Evolutionary conservation across 2,113 vertebrate species (phyloP).

Genomic region (Chloropsis hardwickii): DNA sequence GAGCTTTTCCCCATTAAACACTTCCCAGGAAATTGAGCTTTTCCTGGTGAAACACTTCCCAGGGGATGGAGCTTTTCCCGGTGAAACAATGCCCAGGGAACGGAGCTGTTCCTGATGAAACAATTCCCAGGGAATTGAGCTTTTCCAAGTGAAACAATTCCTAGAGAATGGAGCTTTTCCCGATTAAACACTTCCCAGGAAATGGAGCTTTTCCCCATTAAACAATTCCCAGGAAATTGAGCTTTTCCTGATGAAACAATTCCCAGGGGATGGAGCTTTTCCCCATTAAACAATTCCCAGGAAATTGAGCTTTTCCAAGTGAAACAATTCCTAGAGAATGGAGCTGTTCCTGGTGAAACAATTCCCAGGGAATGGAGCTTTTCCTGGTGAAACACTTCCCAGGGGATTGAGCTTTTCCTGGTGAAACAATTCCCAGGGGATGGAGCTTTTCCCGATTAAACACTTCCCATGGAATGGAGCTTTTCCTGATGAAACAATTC

Average conservation of each 20-base stretch:
- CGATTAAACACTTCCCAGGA: rapidly evolving
- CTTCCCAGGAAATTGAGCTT: rapidly evolving
- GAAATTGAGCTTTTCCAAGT: rapidly evolving
- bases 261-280: rapidly evolving
- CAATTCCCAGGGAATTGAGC: rapidly evolving
- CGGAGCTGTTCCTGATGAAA: not conserved
- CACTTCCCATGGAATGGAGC: rapidly evolving
- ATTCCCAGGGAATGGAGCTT: rapidly evolving
- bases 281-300: not conserved
- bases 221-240: rapidly evolving
- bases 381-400: not conserved
- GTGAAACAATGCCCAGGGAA: too few relatives aligned
- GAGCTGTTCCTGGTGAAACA: not conserved
- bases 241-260: not conserved
- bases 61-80: rapidly evolving
- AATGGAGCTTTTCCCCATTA: rapidly evolving
- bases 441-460: not conserved
- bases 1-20: not conserved
- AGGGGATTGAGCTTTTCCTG: rapidly evolving
- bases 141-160: not conserved
- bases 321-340: not conserved
- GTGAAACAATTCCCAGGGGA: too few relatives aligned
- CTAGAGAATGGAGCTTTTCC: rapidly evolving
- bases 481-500: not conserved
- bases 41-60: not conserved